Base-by-base conservation (phyloP, 2,113 vertebrate genomes). In the Chrysemys picta region DNA sequence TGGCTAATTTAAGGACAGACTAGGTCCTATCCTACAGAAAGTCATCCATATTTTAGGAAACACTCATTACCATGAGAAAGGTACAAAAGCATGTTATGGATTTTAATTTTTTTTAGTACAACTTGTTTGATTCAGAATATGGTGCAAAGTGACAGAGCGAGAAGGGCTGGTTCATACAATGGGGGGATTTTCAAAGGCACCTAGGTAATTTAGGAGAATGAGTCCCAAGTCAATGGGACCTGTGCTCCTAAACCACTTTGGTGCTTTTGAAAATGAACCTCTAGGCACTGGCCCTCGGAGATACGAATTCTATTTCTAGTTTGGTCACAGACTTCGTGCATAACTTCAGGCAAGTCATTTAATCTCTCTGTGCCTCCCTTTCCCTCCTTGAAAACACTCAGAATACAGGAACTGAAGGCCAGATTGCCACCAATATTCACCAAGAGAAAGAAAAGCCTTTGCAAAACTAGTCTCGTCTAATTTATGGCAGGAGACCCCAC, bases 261-360 rank as follows among this genome's bases (percentile, higher is more conserved):
- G 6, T 38, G 79, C 4, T 4, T 69, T 6, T n/a, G 25, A 25
- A 90, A 87, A 84, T n/a, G 11, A 1, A 3, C n/a, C 10, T 2
- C 16, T 50, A 25, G 75, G 0, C 1, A 80, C 47, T 12, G 62
- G 10, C 10, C 59, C 8, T 0, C 0, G 50, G 38, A 3, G 90
- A 5, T 4, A 24, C 45, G 17, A 35, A 72, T 25, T 0, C 6
- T 2, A 16, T 0, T 42, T 84, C 25, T 85, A 13, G 2, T 38
- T 72, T 10, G 22, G 65, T 21, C 35, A 72, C n/a, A 22, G 65
- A 72, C 65, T 38, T 72, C 4, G 8, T 38, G 35, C 8, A 38
- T 69, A 69, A 21, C 35, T 27, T 50, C 14, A 84, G 8, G 9
- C 29, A 53, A 76, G 11, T 45, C 16, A 1, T 16, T 16, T 72